Evolutionary conservation across 2,113 vertebrate genomes (phyloP).

Genomic region (Silurus meridionalis): DNA sequence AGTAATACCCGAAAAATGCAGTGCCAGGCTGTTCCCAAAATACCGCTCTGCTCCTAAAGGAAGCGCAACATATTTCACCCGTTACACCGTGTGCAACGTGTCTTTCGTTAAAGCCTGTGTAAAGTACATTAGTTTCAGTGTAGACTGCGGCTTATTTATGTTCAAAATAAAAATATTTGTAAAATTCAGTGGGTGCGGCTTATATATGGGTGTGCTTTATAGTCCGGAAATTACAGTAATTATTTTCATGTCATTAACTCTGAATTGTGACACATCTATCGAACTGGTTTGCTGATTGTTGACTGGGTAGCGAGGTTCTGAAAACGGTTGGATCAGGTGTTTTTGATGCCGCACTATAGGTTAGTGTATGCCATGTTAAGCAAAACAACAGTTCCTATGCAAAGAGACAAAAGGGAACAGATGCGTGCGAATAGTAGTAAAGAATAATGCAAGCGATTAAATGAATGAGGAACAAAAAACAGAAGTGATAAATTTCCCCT

Average conservation of each 20-base stretch:
- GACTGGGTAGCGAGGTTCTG: neutral
- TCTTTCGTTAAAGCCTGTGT: too few species aligned
- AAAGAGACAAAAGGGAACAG: slow-evolving; percentile 5
- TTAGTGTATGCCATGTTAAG: neutral
- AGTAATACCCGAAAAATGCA: too few species aligned
- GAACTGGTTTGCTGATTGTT: neutral
- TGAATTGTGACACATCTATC: neutral
- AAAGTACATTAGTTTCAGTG: too few species aligned
- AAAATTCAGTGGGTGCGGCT: too few species aligned
- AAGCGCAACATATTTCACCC: too few species aligned
- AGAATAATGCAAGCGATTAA: neutral
- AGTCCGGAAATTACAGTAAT: neutral
- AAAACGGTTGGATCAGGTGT: neutral
- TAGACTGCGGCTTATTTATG: too few species aligned
- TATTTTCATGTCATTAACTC: neutral
- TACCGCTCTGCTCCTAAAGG: too few species aligned
- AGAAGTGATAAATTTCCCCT: slow-evolving; percentile 20
- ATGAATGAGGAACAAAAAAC: neutral
- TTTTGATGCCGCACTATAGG: neutral
- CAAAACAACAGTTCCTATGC: neutral
- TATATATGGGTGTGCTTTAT: too few species aligned
- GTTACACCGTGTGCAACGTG: too few species aligned
- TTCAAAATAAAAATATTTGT: too few species aligned
- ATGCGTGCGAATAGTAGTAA: neutral
- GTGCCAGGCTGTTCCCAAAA: too few species aligned